Base-by-base conservation (phyloP, 2,888 invertebrate species). In the Bembecia ichneumoniformis region DNA sequence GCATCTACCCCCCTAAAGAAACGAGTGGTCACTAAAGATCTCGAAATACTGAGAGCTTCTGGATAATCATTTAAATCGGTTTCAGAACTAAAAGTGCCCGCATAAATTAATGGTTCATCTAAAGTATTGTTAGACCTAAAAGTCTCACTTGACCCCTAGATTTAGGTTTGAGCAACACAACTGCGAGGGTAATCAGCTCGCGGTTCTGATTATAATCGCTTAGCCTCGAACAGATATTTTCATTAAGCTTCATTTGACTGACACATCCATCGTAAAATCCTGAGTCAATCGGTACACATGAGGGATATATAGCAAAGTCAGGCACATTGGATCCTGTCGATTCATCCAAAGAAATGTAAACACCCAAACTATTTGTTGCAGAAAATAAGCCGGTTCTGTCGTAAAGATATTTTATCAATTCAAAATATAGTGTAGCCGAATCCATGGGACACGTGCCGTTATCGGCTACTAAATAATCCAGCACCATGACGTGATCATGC, bases 251-350 rank as follows among this genome's bases (percentile, higher is more conserved):
- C 3, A 80, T 46, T 11, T 67, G 48, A 1, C 51, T 53, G 0
- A 55, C 4, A 46, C 83, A 84, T 0, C 60, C 54, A 0, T 60
- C 48, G 47, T 70, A 69, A 48, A 72, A 70, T 0, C 58, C 48
- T 3, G 56, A 55, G 2, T 55, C 55, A 4, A 59, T 50, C 0
- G 77, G 64, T 17, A 68, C 51, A 48, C 83, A 83, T 2, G 66
- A 57, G 0, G 83, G 82, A 45, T 82, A 83, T 34, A 81, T 68
- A 0, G 70, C 80, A 48, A 80, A 81, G 46, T 82, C 74, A 0
- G 84, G 82, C 1, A 70, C 61, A 14, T 70, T 68, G 0, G 58
- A 56, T 0, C 59, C 51, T 0, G 51, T 14, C 1, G 56, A 56
- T 2, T 52, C 52, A 1, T 62, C 58, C 35, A 71, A 54, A 1